Evolutionary conservation across 2,113 vertebrate genomes (phyloP), one percentile per base, ranked within the genome.

Genomic region (Bufo gargarizans): DNA sequence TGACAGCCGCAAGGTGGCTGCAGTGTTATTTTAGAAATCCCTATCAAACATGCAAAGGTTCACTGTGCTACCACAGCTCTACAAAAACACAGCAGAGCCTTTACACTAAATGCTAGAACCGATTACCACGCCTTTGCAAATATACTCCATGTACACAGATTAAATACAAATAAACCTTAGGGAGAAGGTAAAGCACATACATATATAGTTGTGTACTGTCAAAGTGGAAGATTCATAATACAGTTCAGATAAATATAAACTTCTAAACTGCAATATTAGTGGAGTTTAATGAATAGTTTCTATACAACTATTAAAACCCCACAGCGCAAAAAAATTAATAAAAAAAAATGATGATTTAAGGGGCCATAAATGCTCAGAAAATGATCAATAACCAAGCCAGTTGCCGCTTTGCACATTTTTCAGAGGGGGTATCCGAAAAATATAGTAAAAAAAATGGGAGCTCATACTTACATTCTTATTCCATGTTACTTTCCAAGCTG

Each of bases 391-490:
- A 20, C n/a, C 47, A 94, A 96, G 95, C 96, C 98, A 97, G 98
- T 98, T 99, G 97, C 98, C 97, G 97, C 97, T 95, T 96, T 98
- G 97, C 96, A 96, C 97, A 97, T 97, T 97, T 97, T 97, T 97
- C 94, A 97, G 96, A 97, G 98, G 98, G 98, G 97, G 96, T 97
- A 97, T 98, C 98, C 97, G 96, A 95, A 97, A 93, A 97, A 96
- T 96, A 96, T 98, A 98, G 95, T 96, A 94, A 97, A 96, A 45
- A 92, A 99, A 99, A 97, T 96, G 95, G 97, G 98, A 97, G 96
- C 97, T 98, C 96, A 99, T 99, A 99, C 98, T 99, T 99, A 99
- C 98, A 99, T 99, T 97, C 82, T 97, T 99, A 99, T 98, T 96
- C 97, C 97, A 97, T 96, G 98, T 96, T 97, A 99, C 97, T 98